These are phyloP conservation scores for Aporophyla lueneburgensis DNA, from an alignment of 2,888 invertebrate species.

Conservation along the genomic window DNA sequence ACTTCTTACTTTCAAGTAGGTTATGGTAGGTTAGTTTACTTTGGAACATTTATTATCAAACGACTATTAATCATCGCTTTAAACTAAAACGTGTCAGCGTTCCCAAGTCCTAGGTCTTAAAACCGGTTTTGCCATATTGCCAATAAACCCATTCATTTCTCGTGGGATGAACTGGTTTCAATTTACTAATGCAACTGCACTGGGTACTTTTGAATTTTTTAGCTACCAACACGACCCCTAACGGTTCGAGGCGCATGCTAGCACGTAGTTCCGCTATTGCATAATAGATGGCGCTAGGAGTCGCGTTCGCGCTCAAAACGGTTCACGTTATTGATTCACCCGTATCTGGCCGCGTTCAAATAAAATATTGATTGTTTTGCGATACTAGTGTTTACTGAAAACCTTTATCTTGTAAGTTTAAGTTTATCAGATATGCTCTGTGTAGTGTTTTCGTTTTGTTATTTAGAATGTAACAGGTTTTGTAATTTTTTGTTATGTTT, in stretches of 20 bases:
- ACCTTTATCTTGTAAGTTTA: constrained; percentile 74
- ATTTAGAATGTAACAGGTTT: constrained; percentile 37
- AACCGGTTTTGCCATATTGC: constrained; percentile 64
- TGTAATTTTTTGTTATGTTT: constrained; percentile 33
- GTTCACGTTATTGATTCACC: constrained; percentile 75
- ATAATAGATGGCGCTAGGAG: constrained; percentile 81
- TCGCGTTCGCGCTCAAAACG: constrained; percentile 39
- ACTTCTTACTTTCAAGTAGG: background rate
- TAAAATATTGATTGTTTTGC: constrained; percentile 81
- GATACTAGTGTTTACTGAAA: constrained; percentile 77
- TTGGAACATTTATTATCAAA: constrained; percentile 38
- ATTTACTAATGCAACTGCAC: constrained; percentile 60
- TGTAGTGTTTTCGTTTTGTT: constrained; percentile 64
- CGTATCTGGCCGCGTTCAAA: constrained; percentile 75
- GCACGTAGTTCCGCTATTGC: constrained; percentile 76
- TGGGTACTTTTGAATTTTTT: constrained; percentile 47
- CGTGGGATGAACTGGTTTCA: constrained; percentile 67
- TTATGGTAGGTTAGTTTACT: constrained; percentile 10
- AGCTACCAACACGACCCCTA: constrained; percentile 43
- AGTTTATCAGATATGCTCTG: constrained; percentile 62
- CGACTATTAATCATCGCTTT: constrained; percentile 8
- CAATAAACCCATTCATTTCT: constrained; percentile 61
- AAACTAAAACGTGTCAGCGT: constrained; percentile 23
- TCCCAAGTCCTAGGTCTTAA: constrained; percentile 42
- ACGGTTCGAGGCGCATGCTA: constrained; percentile 25